phyloP scores from a whole-genome alignment of 2,113 vertebrate species.

The Blennius ocellaris region DNA sequence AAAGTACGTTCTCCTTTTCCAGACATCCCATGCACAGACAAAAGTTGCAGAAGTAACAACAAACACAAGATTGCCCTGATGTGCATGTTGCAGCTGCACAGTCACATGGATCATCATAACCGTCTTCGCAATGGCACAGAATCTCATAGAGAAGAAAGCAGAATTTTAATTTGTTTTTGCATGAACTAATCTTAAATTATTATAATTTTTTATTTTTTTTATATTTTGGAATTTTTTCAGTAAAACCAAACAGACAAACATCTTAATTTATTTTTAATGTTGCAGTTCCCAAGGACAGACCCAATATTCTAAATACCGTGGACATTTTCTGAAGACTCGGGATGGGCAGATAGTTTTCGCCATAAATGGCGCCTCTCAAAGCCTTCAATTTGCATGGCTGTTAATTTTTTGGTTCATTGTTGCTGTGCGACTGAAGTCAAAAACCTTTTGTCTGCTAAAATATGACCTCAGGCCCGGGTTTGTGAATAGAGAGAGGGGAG shows the following conservation, averaged over 20 bases:
- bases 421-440: constrained; percentile 66
- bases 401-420: constrained; percentile 60
- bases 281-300: neutral
- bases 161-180: neutral
- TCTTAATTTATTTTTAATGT: neutral
- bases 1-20: neutral
- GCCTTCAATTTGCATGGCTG: constrained; percentile 48
- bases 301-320: neutral
- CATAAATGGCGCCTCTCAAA: neutral
- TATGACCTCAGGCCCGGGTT: constrained; percentile 72
- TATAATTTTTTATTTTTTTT: too few species aligned
- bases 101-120: neutral
- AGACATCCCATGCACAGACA: neutral
- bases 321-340: constrained; percentile 4
- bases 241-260: neutral
- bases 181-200: neutral
- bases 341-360: neutral
- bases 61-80: constrained; percentile 5
- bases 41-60: neutral
- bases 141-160: neutral
- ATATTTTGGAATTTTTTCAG: too few species aligned
- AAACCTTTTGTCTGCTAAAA: constrained; percentile 82
- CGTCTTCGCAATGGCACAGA: neutral
- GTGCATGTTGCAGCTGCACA: neutral
- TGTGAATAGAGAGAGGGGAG: constrained; percentile 71